phyloP scores from a whole-genome alignment of 2,797 vertebrate genomes.

The Sparidentex hasta region DNA sequence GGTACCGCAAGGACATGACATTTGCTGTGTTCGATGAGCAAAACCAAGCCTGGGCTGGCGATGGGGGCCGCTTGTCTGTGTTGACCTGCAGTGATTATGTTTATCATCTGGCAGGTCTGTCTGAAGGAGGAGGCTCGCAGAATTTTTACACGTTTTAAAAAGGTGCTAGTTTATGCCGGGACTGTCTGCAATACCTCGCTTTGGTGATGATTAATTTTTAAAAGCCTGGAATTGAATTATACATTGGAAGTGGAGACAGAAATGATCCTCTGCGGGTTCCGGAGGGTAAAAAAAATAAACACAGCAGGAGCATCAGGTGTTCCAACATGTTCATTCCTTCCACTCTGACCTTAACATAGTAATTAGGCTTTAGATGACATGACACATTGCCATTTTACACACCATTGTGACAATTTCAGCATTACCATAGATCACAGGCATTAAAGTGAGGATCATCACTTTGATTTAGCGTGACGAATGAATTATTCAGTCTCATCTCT shows the following conservation, averaged over 20 bases:
- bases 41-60: constrained; percentile 41
- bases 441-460: constrained; percentile 54
- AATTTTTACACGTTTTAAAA: constrained; percentile 40
- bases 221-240: constrained; percentile 49
- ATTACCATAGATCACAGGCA: constrained; percentile 43
- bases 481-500: constrained; percentile 65
- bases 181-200: constrained; percentile 34
- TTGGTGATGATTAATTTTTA: constrained; percentile 43
- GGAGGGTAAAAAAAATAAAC: constrained; percentile 2
- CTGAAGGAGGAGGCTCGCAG: constrained; percentile 23
- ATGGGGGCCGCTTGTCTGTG: constrained; percentile 14
- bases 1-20: constrained; percentile 65
- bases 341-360: neutral
- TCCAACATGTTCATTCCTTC: neutral
- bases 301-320: neutral
- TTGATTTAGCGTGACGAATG: constrained; percentile 62
- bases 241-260: constrained; percentile 46
- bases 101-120: constrained; percentile 47
- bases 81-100: constrained; percentile 46
- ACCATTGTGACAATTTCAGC: constrained; percentile 32
- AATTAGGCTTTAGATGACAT: constrained; percentile 25
- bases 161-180: constrained; percentile 18
- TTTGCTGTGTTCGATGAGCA: constrained; percentile 60
- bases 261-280: constrained; percentile 2
- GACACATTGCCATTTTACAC: constrained; percentile 31